Evolutionary conservation across 2,797 vertebrate genomes (phyloP).

Genomic region (Hippoglossus hippoglossus): DNA sequence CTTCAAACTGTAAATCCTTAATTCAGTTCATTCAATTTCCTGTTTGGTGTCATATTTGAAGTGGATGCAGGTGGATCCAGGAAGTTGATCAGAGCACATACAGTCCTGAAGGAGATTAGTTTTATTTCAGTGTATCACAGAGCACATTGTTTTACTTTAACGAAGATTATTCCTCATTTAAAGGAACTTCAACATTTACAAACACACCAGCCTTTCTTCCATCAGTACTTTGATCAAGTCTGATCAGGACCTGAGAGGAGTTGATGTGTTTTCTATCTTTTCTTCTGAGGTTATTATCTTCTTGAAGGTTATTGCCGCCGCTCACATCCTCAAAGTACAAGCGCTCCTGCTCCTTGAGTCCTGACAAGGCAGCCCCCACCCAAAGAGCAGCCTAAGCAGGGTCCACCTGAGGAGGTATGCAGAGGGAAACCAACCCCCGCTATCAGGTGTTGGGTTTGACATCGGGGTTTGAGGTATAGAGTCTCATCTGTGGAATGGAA

Average conservation of each 20-base stretch:
- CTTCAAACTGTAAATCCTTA: too few species aligned
- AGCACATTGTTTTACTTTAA: too few species aligned
- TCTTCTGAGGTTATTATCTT: slow-evolving; percentile 29
- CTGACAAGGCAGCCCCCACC: slow-evolving; percentile 45
- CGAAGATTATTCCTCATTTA: not conserved
- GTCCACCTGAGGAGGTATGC: slow-evolving; percentile 79
- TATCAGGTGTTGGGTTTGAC: slow-evolving; percentile 76
- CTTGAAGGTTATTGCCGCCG: slow-evolving; percentile 44
- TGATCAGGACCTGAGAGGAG: slow-evolving; percentile 28
- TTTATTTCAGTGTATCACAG: too few species aligned
- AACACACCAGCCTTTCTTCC: not conserved
- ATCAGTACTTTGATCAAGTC: slow-evolving; percentile 24
- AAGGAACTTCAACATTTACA: not conserved
- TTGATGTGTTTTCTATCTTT: slow-evolving; percentile 22
- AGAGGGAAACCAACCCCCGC: slow-evolving; percentile 62
- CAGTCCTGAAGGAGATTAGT: too few species aligned
- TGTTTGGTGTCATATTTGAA: too few species aligned
- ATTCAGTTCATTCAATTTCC: too few species aligned
- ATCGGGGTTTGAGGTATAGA: slow-evolving; percentile 52
- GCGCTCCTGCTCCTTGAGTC: slow-evolving; percentile 25
- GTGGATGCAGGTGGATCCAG: too few species aligned
- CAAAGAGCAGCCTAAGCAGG: slow-evolving; percentile 62
- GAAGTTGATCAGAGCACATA: too few species aligned
- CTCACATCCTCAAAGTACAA: slow-evolving; percentile 47
- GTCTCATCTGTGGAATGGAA: slow-evolving; percentile 72